Percentiles rank a stretch among this genome's conserved stretches.
Evolutionary conservation across 2,113 vertebrate species (phyloP).

Genomic region (Saccopteryx leptura): DNA sequence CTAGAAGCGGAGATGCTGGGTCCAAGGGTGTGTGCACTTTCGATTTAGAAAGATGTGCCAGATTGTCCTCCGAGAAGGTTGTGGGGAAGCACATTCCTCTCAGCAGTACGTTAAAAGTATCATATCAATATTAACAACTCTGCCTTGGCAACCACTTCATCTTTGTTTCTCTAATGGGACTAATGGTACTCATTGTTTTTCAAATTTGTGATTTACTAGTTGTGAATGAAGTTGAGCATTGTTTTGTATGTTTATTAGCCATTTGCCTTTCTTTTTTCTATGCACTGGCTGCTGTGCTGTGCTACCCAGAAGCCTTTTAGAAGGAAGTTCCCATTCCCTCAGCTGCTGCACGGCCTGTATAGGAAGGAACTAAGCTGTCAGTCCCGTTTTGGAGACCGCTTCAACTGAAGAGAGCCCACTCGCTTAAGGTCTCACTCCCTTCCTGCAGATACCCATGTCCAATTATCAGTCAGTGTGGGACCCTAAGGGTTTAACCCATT

Average conservation of each 20-base stretch:
- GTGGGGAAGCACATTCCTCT: background rate
- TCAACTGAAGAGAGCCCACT: background rate
- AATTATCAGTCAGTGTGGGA: too few relatives aligned
- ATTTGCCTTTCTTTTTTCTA: background rate
- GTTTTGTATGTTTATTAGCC: background rate
- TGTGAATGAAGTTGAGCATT: background rate
- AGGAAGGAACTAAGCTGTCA: background rate
- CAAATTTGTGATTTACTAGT: background rate
- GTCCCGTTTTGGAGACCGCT: background rate
- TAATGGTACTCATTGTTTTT: background rate
- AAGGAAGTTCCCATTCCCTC: background rate
- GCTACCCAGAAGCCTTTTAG: background rate
- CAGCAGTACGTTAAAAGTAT: background rate
- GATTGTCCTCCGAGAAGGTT: background rate
- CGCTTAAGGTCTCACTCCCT: background rate
- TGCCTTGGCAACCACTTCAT: background rate
- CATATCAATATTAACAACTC: background rate
- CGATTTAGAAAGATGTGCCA: background rate
- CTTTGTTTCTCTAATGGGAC: background rate
- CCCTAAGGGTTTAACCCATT: background rate
- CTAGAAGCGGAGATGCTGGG: background rate
- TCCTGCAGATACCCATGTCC: background rate
- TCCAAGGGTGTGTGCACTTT: background rate
- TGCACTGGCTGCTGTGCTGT: background rate
- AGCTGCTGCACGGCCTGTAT: background rate